phyloP scores from a whole-genome alignment of 2,888 invertebrate species.

The Drosophila phalerata region DNA sequence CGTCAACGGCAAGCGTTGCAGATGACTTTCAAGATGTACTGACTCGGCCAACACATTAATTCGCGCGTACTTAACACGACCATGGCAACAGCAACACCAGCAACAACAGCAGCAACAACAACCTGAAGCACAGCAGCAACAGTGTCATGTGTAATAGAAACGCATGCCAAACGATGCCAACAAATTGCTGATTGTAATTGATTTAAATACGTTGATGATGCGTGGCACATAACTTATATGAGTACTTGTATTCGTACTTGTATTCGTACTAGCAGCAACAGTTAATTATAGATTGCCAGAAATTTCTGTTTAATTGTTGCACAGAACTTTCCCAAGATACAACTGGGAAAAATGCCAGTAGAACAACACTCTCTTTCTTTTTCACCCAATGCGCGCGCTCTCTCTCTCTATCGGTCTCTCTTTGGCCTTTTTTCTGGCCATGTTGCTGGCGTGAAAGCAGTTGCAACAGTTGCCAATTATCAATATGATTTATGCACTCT shows the following conservation, averaged over 20 bases:
- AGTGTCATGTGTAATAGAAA: constrained; percentile 73
- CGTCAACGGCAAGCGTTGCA: constrained; percentile 44
- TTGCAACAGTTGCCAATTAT: constrained; percentile 75
- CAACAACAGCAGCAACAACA: constrained; percentile 19
- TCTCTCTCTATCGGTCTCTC: background rate
- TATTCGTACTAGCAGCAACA: constrained; percentile 21
- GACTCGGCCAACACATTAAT: constrained; percentile 78
- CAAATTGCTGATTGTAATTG: constrained; percentile 83
- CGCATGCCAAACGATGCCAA: constrained; percentile 66
- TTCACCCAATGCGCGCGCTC: no score
- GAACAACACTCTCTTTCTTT: background rate
- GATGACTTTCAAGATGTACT: constrained; percentile 71
- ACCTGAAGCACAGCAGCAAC: constrained; percentile 23
- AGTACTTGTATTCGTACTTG: background rate
- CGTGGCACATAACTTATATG: constrained; percentile 79
- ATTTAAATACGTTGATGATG: constrained; percentile 83
- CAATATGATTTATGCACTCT: constrained; percentile 71
- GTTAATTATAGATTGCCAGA: constrained; percentile 52
- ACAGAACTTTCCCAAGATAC: constrained; percentile 60
- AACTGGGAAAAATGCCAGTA: background rate
- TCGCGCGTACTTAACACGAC: constrained; percentile 79
- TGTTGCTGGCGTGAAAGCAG: constrained; percentile 59
- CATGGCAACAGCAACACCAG: constrained; percentile 30
- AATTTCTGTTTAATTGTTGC: constrained; percentile 56
- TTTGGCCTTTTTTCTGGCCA: background rate